A percentile compares a stretch with the other conserved stretches of the same genome.
Conservation (phyloP, 2,797 vertebrate genomes). For the Myripristis jacobus region DNA sequence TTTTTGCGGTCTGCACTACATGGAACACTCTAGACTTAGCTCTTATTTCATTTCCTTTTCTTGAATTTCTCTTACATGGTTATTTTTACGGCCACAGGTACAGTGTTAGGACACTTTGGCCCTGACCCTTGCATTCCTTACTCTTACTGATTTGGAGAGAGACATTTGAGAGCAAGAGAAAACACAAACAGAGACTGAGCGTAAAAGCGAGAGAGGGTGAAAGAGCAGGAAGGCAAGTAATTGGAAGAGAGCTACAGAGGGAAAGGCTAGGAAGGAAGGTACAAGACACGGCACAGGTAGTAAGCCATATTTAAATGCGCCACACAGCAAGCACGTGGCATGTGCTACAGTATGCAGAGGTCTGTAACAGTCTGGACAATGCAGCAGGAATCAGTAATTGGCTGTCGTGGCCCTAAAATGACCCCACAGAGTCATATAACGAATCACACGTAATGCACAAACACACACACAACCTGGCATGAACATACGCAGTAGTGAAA, state of each 20-base stretch:
- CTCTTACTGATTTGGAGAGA: not conserved
- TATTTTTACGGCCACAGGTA: not conserved
- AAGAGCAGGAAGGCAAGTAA: too few species aligned
- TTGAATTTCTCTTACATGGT: not conserved
- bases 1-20: not conserved
- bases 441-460: not conserved
- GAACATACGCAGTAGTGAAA: conserved; percentile 31
- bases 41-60: conserved; percentile 5
- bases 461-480: conserved; percentile 1
- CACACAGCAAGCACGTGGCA: not conserved
- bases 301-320: not conserved
- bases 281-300: not conserved
- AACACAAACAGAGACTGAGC: not conserved
- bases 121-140: too few species aligned
- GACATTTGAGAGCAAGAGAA: not conserved
- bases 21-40: not conserved
- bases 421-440: not conserved
- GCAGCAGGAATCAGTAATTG: conserved; percentile 13
- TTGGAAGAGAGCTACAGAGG: not conserved
- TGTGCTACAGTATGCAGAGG: not conserved
- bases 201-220: not conserved
- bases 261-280: not conserved
- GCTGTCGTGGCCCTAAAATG: not conserved
- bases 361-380: not conserved
- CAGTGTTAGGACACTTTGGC: not conserved